Base-by-base conservation (phyloP, 2,888 invertebrate species). In the Leucania comma region DNA sequence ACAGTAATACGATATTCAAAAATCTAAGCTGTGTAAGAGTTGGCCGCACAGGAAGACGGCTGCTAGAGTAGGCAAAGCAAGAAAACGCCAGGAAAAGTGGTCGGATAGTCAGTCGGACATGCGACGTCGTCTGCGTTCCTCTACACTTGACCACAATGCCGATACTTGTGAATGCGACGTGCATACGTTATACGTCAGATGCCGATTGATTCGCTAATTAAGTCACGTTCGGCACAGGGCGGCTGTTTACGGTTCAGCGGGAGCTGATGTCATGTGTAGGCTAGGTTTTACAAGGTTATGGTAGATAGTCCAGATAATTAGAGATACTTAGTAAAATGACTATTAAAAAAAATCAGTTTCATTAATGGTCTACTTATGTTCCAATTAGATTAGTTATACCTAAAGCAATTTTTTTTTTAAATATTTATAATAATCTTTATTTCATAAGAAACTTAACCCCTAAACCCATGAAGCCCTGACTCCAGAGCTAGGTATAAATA, bases 31-130 rank as follows among this genome's bases (percentile, higher is more conserved):
- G 42, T 20, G 20, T 20, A 2, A 42, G 42, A 42, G 42, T 17
- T 42, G 14, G 24, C 4, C 46, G 75, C 32, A 81, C 17, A 53
- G 29, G 20, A 26, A 63, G 38, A 53, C 26, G 38, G 54, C 75
- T 74, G 71, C 29, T 53, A 3, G 8, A 14, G 53, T 14, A 24
- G 17, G 17, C 8, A 8, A 26, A 22, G 50, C 3, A 10, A 50
- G 22, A n/a, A 10, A n/a, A 10, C 48, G 71, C 26, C 71, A 79
- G 82, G 81, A 86, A 86, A 86, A 86, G 81, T 83, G 70, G 86
- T 85, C 17, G 17, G 0, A 17, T 42, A 42, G 42, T 42, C 62
- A 42, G 42, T 42, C 62, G 67, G 78, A 81, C 81, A 83, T 73
- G 81, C 83, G 71, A 54, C 70, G 61, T 74, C 65, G 66, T 60